Evolutionary conservation across 2,797 vertebrate genomes (phyloP).

Genomic region (Cyprinella venusta): DNA sequence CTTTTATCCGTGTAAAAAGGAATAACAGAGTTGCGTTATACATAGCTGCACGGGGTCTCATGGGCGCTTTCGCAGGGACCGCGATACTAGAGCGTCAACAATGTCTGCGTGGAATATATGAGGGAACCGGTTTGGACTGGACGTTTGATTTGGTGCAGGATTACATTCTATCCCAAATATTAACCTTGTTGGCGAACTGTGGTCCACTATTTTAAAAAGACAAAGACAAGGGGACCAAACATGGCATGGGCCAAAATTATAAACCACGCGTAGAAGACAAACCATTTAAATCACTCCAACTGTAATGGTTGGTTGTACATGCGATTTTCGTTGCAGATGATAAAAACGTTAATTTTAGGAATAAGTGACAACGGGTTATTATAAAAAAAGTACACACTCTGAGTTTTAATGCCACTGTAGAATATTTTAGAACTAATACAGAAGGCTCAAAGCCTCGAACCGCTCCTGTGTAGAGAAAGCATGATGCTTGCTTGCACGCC

Average conservation of each 20-base stretch:
- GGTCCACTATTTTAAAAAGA: neutral
- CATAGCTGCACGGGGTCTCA: conserved; percentile 78
- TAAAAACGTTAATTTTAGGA: neutral
- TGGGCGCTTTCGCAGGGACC: conserved; percentile 75
- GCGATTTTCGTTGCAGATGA: neutral
- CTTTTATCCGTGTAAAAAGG: conserved; percentile 65
- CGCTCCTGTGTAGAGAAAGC: neutral
- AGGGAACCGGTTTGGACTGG: conserved; percentile 67
- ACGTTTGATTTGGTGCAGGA: conserved; percentile 62
- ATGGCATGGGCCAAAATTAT: neutral
- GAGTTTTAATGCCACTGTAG: neutral
- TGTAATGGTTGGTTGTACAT: neutral
- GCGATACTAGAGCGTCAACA: conserved; percentile 70
- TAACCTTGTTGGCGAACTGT: conserved; percentile 24
- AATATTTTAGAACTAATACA: neutral
- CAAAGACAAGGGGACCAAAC: conserved; percentile 1
- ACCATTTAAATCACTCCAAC: neutral
- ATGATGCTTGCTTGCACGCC: neutral
- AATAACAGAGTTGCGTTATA: conserved; percentile 33
- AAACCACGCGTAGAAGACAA: neutral
- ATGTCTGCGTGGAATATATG: conserved; percentile 66
- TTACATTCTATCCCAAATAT: conserved; percentile 60
- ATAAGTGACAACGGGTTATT: neutral
- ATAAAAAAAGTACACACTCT: rapidly evolving
- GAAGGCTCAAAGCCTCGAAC: neutral